Percentiles rank a stretch among this genome's conserved stretches.
Conservation (phyloP, 2,888 invertebrate species). For the Callimorpha dominula region DNA sequence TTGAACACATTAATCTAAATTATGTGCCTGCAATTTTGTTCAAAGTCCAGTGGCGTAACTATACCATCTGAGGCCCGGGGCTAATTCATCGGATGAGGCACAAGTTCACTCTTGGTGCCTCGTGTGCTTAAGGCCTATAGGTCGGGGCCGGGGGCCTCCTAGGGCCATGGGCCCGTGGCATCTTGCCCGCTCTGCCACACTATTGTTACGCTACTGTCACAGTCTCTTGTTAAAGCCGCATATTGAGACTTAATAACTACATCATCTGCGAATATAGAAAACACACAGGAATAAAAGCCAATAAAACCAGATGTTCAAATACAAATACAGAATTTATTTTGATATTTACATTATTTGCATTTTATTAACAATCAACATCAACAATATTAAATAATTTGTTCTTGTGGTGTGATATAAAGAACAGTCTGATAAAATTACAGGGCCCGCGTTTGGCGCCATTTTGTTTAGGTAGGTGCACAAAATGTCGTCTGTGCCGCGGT, state of each 20-base stretch:
- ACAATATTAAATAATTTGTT: constrained; percentile 90
- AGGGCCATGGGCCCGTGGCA: too few relatives aligned
- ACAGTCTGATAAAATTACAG: constrained; percentile 79
- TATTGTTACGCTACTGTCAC: too few relatives aligned
- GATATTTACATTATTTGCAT: constrained; percentile 92
- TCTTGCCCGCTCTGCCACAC: too few relatives aligned
- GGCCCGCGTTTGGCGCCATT: constrained; percentile 61
- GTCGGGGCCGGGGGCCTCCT: too few relatives aligned
- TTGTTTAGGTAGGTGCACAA: constrained; percentile 58
- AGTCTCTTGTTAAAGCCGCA: background rate
- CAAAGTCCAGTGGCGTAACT: too few relatives aligned
- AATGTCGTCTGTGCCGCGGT: constrained; percentile 59
- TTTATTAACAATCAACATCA: constrained; percentile 93
- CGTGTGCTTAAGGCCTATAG: too few relatives aligned
- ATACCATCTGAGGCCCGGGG: too few relatives aligned
- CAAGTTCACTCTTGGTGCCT: too few relatives aligned
- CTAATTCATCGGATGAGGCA: too few relatives aligned
- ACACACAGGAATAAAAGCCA: background rate
- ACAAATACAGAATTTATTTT: constrained; percentile 90
- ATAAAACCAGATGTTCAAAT: constrained; percentile 85
- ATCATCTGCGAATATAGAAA: background rate
- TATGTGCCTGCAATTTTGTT: too few relatives aligned
- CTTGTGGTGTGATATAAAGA: constrained; percentile 83
- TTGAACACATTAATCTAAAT: too few relatives aligned
- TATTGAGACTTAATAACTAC: background rate